Base-by-base conservation (phyloP, 2,113 vertebrate species). In the Pollachius pollachius region DNA sequence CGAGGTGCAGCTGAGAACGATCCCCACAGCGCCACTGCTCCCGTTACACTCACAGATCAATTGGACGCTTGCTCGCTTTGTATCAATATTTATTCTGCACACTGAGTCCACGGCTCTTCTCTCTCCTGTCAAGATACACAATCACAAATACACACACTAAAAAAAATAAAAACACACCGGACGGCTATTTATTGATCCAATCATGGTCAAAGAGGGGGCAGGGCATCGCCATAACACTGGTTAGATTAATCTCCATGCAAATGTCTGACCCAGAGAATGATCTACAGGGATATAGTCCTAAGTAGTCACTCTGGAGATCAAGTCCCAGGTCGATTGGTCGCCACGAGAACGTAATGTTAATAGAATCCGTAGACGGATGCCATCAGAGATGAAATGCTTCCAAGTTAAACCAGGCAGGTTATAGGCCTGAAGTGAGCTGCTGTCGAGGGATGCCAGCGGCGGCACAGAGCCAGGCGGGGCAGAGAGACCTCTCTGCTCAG, bases 71-170 rank as follows among this genome's bases (percentile, higher is more conserved):
- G 88, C 87, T 86, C 81, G 68, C 79, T 89, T 85, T 88, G 87
- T 90, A 89, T 92, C 91, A 90, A 91, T 91, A 92, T 92, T 92
- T 92, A 91, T 90, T 90, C 87, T 89, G 84, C 80, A 84, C 85
- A 84, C 85, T 88, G 77, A 79, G 79, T 81, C 81, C 87, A 82
- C 82, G 82, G 82, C 82, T 30, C 65, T 76, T 84, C 78, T 68
- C 78, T 75, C 77, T 84, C 85, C 73, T 81, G 69, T 73, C 72
- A 73, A 76, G 19, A 71, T 27, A 64, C 48, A 41, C 72, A 65
- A 68, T 65, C 37, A 27, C 58, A 67, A 17, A 60, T 19, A 27
- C 9, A 25, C 69, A 65, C 74, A 59, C 61, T 3, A 17, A 57
- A 62, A 21, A 21, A 62, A 21, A 67, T 65, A 61, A 34, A 70